Evolutionary conservation across 1,140 invertebrate species (phyloP).

Genomic region (Cephus cinctus): DNA sequence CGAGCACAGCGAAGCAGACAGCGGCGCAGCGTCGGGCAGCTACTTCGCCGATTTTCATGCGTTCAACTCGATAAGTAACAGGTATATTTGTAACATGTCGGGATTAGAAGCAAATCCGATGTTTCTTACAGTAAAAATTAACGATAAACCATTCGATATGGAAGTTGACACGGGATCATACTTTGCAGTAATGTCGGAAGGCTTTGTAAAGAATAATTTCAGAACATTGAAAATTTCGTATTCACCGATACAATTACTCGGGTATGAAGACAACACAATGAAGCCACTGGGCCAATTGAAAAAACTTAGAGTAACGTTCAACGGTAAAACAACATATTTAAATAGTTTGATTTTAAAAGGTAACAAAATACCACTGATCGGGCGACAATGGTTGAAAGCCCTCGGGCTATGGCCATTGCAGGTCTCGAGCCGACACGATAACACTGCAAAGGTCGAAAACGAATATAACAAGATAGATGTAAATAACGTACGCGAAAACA

Average conservation of each 20-base stretch:
- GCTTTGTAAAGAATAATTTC: constrained; percentile 1
- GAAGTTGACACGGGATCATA: neutral
- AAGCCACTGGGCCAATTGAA: neutral
- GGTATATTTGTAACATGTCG: neutral
- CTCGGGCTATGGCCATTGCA: constrained; percentile 1
- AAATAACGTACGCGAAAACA: constrained; percentile 1
- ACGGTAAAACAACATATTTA: neutral
- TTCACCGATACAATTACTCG: neutral
- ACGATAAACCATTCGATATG: neutral
- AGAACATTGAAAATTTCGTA: neutral
- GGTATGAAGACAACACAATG: neutral
- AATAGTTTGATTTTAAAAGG: constrained; percentile 1
- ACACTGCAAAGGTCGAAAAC: neutral
- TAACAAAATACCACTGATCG: constrained; percentile 8
- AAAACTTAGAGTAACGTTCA: neutral
- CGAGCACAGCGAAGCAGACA: neutral
- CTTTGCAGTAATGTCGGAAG: constrained; percentile 6
- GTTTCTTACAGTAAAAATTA: constrained; percentile 2
- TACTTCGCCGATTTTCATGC: neutral
- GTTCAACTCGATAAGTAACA: neutral
- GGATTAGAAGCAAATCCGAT: neutral
- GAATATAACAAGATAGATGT: constrained; percentile 6
- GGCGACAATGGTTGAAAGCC: constrained; percentile 6
- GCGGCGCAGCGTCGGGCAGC: neutral
- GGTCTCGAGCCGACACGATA: neutral